Conservation (phyloP, 2,797 vertebrate genomes). For the Schizothorax lantsangensis region DNA sequence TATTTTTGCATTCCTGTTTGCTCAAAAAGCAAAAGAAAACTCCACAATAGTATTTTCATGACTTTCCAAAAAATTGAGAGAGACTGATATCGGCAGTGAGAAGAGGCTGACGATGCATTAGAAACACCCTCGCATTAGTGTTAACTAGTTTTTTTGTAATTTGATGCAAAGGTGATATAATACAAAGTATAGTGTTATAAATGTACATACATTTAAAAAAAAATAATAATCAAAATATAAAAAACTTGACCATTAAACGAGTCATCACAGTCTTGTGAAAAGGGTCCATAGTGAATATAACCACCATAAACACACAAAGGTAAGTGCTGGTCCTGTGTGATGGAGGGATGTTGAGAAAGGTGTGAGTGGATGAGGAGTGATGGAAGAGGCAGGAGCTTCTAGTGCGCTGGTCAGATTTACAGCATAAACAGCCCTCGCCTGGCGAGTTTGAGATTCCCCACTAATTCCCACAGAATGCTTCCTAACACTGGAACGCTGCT, state of each 20-base stretch:
- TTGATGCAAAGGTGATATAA: neutral
- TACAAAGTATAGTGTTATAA: neutral
- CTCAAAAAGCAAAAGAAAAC: neutral
- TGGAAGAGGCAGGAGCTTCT: conserved; percentile 50
- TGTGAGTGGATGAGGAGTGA: conserved; percentile 35
- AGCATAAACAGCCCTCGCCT: conserved; percentile 68
- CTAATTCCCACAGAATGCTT: conserved; percentile 78
- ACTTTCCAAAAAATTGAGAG: no score
- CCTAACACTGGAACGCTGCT: conserved; percentile 70
- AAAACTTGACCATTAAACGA: no score
- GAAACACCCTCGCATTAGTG: no score
- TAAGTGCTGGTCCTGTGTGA: conserved; percentile 8
- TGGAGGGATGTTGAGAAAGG: conserved; percentile 18
- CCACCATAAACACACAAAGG: neutral
- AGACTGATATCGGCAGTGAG: no score
- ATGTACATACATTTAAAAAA: neutral
- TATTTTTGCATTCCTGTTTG: neutral
- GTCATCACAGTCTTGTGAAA: neutral
- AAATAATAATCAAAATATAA: no score
- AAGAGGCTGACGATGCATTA: no score
- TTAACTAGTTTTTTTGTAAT: no score
- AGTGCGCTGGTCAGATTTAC: conserved; percentile 68
- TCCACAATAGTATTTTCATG: no score
- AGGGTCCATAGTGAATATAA: neutral
- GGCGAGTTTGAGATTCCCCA: conserved; percentile 76